A percentile compares a stretch with the other conserved stretches of the same genome.
phyloP scores from a whole-genome alignment of 2,113 vertebrate genomes.

The Lontra canadensis region DNA sequence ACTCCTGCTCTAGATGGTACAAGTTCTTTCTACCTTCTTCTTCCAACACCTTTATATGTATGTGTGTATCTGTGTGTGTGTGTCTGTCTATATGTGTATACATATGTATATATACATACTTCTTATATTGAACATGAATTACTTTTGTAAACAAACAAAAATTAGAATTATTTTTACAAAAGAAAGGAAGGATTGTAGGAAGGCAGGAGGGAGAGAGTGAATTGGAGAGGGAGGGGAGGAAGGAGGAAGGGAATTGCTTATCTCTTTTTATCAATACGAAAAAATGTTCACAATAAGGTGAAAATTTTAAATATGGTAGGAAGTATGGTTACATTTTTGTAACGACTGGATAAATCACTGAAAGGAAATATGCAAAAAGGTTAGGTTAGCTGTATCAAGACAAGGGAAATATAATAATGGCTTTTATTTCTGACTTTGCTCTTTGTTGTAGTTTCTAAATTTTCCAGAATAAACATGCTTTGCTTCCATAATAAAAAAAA shows the following conservation, averaged over 20 bases:
- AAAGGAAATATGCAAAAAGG: background rate
- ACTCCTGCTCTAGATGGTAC: background rate
- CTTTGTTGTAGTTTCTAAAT: background rate
- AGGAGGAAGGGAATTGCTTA: background rate
- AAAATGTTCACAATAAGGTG: background rate
- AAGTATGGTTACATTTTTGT: background rate
- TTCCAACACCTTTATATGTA: background rate
- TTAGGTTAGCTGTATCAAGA: background rate
- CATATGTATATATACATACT: background rate
- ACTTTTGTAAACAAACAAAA: background rate
- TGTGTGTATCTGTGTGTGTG: too few relatives aligned
- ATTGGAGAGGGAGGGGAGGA: background rate
- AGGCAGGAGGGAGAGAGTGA: background rate
- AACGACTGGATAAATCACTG: background rate
- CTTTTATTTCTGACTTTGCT: background rate
- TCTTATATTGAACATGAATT: background rate
- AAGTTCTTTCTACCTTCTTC: background rate
- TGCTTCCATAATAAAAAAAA: background rate
- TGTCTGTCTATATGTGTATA: background rate
- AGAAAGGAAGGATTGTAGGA: background rate
- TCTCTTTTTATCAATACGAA: background rate
- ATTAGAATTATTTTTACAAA: slow-evolving; percentile 14
- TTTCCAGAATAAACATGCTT: background rate
- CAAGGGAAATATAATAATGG: background rate
- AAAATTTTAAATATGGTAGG: background rate